Conservation (phyloP, 2,113 vertebrate genomes). For the Aleadryas rufinucha region DNA sequence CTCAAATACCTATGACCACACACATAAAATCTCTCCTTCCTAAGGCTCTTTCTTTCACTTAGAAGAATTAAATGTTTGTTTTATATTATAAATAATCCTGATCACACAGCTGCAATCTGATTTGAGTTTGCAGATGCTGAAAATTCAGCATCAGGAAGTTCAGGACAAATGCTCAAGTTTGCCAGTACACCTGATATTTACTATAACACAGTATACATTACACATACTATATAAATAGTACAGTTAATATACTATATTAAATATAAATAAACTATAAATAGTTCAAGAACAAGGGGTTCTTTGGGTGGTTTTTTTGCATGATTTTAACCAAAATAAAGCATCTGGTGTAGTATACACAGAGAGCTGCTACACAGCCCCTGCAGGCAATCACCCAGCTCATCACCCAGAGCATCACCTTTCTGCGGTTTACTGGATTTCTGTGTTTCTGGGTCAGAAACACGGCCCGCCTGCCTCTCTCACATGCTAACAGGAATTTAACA, state of each 20-base stretch:
- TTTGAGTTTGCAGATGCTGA: neutral
- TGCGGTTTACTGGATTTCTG: accelerated
- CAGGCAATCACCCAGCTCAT: accelerated
- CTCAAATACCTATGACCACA: neutral
- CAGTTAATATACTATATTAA: too few species aligned
- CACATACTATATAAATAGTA: too few species aligned
- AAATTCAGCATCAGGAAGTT: neutral
- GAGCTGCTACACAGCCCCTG: neutral
- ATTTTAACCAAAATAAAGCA: neutral
- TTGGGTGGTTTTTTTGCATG: accelerated
- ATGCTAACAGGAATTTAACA: too few species aligned
- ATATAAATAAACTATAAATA: neutral
- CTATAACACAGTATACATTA: too few species aligned
- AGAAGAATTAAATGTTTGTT: neutral
- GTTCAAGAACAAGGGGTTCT: neutral
- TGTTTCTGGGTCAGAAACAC: accelerated
- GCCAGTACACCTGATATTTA: neutral
- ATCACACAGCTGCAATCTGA: neutral
- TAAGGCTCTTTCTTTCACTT: neutral
- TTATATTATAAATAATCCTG: neutral
- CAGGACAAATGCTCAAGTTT: neutral
- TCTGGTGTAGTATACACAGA: accelerated
- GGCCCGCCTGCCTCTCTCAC: accelerated
- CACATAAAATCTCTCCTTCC: neutral
- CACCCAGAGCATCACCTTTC: neutral